Evolutionary conservation across 2,888 invertebrate genomes (phyloP).

Genomic region (Mesoligia furuncula): DNA sequence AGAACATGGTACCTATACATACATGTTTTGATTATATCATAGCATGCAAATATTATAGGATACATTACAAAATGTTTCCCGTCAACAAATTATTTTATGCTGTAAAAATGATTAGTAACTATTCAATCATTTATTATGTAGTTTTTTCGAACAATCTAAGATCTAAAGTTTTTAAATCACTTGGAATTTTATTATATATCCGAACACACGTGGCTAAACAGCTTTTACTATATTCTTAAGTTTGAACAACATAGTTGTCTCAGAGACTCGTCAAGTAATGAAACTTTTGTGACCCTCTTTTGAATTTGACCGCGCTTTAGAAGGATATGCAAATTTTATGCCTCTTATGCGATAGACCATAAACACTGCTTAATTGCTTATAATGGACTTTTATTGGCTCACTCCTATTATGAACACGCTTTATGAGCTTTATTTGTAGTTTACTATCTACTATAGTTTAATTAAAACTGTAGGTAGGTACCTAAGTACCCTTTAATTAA

Average conservation of each 20-base stretch:
- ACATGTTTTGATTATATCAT: too few species aligned
- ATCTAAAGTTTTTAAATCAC: too few species aligned
- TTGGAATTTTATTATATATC: too few species aligned
- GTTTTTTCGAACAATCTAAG: too few species aligned
- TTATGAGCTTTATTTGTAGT: neutral
- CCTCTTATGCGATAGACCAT: conserved; percentile 8
- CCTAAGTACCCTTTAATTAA: neutral
- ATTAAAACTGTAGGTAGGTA: neutral
- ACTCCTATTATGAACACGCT: neutral
- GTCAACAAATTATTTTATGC: too few species aligned
- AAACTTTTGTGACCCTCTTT: conserved; percentile 12
- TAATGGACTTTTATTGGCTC: conserved; percentile 3
- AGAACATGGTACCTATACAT: too few species aligned
- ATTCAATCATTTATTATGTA: too few species aligned
- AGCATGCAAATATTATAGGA: too few species aligned
- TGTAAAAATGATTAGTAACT: too few species aligned
- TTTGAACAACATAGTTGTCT: conserved; percentile 13
- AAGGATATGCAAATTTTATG: conserved; percentile 28
- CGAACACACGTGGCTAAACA: neutral
- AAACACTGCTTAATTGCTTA: conserved; percentile 27
- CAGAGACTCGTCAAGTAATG: neutral
- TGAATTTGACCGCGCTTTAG: neutral
- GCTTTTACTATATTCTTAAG: neutral
- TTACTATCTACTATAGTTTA: neutral
- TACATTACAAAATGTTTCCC: too few species aligned